Evolutionary conservation across 2,797 vertebrate species (phyloP).

Genomic region (Sebastiscus tertius): DNA sequence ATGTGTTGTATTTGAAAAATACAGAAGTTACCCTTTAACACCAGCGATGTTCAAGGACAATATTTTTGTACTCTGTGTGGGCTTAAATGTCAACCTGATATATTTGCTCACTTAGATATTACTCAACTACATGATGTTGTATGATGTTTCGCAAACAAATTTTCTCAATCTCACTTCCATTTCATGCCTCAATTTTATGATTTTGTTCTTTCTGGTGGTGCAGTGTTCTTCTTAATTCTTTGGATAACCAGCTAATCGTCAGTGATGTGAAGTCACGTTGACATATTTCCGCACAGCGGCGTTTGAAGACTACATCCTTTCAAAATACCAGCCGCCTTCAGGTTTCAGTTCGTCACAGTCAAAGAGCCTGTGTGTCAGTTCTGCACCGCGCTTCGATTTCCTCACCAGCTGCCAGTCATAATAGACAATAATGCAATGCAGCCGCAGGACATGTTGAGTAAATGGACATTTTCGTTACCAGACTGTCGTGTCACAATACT

Average conservation of each 20-base stretch:
- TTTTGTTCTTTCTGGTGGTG: too few relatives aligned
- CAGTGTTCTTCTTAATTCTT: neutral
- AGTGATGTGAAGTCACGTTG: neutral
- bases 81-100: neutral
- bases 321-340: neutral
- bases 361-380: neutral
- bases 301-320: neutral
- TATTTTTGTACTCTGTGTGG: neutral
- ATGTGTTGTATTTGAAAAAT: too few relatives aligned
- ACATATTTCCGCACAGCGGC: constrained; percentile 4
- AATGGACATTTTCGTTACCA: constrained; percentile 17
- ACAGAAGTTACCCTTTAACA: neutral
- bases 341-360: neutral
- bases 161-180: neutral
- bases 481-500: constrained; percentile 26
- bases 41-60: neutral
- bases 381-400: constrained; percentile 14
- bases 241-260: neutral
- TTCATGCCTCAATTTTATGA: neutral
- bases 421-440: constrained; percentile 20
- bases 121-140: neutral
- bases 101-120: neutral
- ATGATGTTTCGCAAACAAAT: neutral
- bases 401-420: constrained; percentile 9
- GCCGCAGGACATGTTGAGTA: constrained; percentile 53